phyloP scores from a whole-genome alignment of 2,113 vertebrate species.

The Chunga burmeisteri region DNA sequence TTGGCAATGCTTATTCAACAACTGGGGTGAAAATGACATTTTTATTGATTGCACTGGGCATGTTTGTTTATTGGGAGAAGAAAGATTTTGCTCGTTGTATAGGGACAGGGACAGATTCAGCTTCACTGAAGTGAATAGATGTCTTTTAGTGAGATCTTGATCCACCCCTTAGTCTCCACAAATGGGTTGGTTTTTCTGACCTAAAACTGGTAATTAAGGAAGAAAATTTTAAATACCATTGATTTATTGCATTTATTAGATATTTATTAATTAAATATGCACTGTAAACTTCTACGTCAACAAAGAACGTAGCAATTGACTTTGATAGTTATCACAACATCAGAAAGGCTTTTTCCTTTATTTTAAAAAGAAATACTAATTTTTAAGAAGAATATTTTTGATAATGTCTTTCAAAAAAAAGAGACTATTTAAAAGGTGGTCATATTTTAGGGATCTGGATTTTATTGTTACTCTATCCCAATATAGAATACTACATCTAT shows the following conservation, averaged over 20 bases:
- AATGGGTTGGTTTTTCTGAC: not conserved
- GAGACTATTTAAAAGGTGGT: not conserved
- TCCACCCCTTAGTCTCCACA: not conserved
- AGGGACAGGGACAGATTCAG: not conserved
- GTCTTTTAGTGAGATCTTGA: not conserved
- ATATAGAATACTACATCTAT: not conserved
- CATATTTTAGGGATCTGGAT: not conserved
- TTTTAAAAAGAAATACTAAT: not conserved
- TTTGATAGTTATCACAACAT: not conserved
- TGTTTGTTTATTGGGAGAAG: not conserved
- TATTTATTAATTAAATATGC: not conserved
- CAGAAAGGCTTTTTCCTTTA: not conserved
- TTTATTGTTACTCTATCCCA: conserved; percentile 14
- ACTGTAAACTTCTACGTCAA: not conserved
- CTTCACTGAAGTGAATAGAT: not conserved
- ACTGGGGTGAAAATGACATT: not conserved
- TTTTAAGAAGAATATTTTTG: not conserved
- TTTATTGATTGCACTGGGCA: not conserved
- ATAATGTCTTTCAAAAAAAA: not conserved
- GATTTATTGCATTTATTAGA: not conserved
- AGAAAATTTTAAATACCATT: not conserved
- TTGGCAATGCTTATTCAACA: not conserved
- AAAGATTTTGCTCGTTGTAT: not conserved
- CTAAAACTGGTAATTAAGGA: not conserved
- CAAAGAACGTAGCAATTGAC: not conserved